phyloP scores from a whole-genome alignment of 2,888 invertebrate species.

The Protonemura montana region DNA sequence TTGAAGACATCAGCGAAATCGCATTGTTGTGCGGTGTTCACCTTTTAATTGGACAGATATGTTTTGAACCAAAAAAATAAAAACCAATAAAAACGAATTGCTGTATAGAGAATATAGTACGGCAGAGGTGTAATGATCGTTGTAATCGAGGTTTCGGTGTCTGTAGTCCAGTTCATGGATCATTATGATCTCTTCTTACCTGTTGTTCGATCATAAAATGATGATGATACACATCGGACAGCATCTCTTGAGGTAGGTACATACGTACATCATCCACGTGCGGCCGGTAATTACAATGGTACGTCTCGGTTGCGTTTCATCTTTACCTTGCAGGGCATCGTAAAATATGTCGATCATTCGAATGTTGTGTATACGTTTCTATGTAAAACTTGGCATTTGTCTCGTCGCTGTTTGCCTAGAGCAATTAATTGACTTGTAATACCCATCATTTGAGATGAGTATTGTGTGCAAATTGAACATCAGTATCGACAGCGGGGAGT shows the following conservation, averaged over 20 bases:
- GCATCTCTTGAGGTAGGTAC: background rate
- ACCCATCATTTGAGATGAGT: background rate
- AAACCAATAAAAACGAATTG: background rate
- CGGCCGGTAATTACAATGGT: too few relatives aligned
- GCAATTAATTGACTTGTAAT: background rate
- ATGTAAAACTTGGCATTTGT: background rate
- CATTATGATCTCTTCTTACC: background rate
- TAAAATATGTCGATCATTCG: background rate
- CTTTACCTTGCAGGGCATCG: background rate
- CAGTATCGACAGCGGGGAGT: background rate
- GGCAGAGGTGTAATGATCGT: background rate
- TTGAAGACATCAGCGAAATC: background rate
- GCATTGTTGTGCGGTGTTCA: background rate
- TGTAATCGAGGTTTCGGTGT: conserved; percentile 5
- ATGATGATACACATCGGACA: background rate
- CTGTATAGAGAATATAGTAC: background rate
- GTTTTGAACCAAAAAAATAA: background rate
- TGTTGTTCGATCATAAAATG: background rate
- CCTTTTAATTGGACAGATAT: background rate
- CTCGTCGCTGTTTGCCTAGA: background rate
- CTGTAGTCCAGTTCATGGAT: background rate
- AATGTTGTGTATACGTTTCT: background rate
- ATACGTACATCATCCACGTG: background rate
- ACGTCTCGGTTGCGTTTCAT: too few relatives aligned
- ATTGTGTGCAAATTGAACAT: background rate